Base-by-base conservation (phyloP, 2,113 vertebrate genomes). In the Megaceryle maxima region DNA sequence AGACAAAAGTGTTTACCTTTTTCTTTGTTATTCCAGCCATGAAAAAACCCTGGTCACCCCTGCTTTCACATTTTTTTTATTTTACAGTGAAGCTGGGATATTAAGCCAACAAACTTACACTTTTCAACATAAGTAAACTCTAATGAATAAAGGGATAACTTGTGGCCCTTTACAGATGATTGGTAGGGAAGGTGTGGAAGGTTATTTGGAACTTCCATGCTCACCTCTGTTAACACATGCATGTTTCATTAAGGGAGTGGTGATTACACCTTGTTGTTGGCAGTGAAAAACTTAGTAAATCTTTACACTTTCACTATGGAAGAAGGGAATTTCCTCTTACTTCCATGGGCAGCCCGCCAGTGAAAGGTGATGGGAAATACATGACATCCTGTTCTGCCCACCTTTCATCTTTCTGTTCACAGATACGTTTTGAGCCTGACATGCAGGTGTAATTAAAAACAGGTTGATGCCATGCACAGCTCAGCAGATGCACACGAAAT, bases 341-440 rank as follows among this genome's bases (percentile, higher is more conserved):
- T 95, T 63, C 87, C 79, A 50, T 56, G 83, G 95, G 94, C 83
- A 95, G 62, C 55, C 94, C 81, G 95, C 93, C 95, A 97, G 90
- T 19, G 51, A 95, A 96, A 97, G 92, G 96, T 95, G 96, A 95
- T 94, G 96, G 96, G 90, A 97, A 96, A 97, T 93, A 86, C 87
- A 87, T 95, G 95, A 94, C 96, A 96, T 90, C 77, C 88, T 90
- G 83, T 76, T 90, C 91, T 93, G 67, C 70, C 81, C 90, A 72
- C 90, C 81, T 96, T 96, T 96, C 92, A 95, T 97, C 91, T 94
- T 95, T 69, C 62, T 85, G 73, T 94, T 94, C 94, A 60, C 91
- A 94, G 84, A 83, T 67, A 59, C 83, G 51, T 96, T 94, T 74
- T 60, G 79, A 95, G 94, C 63, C 62, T 94, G 94, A 97, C 85